phyloP scores from a whole-genome alignment of 2,888 invertebrate genomes.

The Cynaeus angustus region DNA sequence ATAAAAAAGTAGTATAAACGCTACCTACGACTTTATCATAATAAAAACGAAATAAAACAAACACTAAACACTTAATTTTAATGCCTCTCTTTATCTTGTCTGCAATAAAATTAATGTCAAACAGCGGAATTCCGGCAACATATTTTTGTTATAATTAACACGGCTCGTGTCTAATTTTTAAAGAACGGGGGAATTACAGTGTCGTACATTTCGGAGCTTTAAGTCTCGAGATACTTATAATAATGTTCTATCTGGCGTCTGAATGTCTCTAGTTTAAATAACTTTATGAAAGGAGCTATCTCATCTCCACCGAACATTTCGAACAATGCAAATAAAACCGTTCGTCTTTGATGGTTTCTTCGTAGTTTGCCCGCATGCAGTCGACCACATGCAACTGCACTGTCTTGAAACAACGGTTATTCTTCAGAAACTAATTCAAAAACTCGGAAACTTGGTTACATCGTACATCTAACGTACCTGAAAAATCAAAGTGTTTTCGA shows the following conservation, averaged over 20 bases:
- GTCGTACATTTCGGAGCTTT: conserved; percentile 28
- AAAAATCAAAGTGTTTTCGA: background rate
- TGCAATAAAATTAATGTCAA: background rate
- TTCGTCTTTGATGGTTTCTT: conserved; percentile 10
- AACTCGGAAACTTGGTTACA: background rate
- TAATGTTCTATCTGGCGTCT: conserved; percentile 39
- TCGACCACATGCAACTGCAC: background rate
- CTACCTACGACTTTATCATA: conserved; percentile 13
- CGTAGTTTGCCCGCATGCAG: background rate
- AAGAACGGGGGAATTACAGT: background rate
- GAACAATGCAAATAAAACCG: conserved; percentile 29
- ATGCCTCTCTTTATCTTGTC: conserved; percentile 7
- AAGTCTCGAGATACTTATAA: conserved; percentile 38
- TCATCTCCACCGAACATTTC: conserved; percentile 26
- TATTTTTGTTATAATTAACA: conserved; percentile 24
- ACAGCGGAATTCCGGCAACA: background rate
- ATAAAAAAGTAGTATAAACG: conserved; percentile 16
- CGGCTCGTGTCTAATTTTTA: conserved; percentile 10
- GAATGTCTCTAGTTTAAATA: conserved; percentile 36
- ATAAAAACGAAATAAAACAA: conserved; percentile 33
- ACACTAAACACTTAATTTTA: conserved; percentile 36
- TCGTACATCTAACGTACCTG: background rate
- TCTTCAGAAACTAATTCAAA: background rate
- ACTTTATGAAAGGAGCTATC: conserved; percentile 21
- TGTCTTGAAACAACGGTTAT: background rate